Evolutionary conservation across 2,113 vertebrate species (phyloP), one percentile per base, ranked within the genome.

Genomic region (Callocephalon fimbriatum): DNA sequence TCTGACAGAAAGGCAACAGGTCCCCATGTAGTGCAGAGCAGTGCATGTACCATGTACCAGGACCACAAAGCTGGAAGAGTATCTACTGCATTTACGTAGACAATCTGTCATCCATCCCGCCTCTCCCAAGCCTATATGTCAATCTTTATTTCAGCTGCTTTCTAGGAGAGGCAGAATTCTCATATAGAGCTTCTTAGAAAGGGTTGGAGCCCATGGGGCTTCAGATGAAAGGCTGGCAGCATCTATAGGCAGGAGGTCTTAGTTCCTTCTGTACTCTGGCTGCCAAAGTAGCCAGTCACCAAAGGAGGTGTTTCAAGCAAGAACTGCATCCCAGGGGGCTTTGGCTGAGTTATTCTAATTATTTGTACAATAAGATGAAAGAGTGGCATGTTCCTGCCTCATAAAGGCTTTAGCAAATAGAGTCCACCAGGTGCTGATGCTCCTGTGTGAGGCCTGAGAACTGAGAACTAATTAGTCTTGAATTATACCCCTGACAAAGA

Each of bases 391-490:
- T 42, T 94, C 86, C 23, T 7, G 3, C 62, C 82, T 86, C 65
- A 81, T 38, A 80, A 66, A 80, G 51, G 82, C 90, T 91, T 88
- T 63, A 88, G 74, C 84, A 97, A 90, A 93, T 9, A 74, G 75
- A 91, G 74, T 58, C 45, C 27, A 79, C 66, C 81, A 93, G 79
- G 93, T 94, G 90, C 88, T 86, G 82, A 80, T 66, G 78, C 50
- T 92, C 88, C 63, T 95, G 92, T 90, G 77, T 87, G 84, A 82
- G 73, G 65, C 58, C 90, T 62, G 88, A 90, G 79, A 94, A 83
- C 72, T 88, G 95, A 74, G 88, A 92, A 94, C 59, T 94, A 96
- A 97, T 96, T 95, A 95, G 92, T 86, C 62, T 67, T 77, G 88
- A 88, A 93, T 95, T 71, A 94, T 21, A 67, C 32, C 59, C 38